phyloP scores from a whole-genome alignment of 2,888 invertebrate genomes.

The Drosophila melanosoma region DNA sequence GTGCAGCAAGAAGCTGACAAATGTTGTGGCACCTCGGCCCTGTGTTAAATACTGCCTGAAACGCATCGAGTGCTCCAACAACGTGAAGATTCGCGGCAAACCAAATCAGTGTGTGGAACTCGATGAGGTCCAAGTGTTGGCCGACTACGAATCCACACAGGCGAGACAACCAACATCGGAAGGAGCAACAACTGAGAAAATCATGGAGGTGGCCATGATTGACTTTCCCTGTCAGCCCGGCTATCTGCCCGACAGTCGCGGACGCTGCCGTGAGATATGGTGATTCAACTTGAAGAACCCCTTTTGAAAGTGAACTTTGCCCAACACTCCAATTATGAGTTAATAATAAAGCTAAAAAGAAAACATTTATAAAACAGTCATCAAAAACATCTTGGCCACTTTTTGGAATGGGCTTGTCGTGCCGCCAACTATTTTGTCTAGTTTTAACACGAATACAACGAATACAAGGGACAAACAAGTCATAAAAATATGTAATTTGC shows the following conservation, averaged over 20 bases:
- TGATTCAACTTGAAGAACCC: conserved; percentile 23
- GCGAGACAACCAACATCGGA: background rate
- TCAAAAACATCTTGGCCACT: conserved; percentile 15
- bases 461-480: conserved; percentile 38
- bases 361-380: conserved; percentile 9
- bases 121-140: conserved; percentile 66
- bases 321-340: conserved; percentile 7
- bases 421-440: conserved; percentile 64
- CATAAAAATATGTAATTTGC: conserved; percentile 66
- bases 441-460: conserved; percentile 44
- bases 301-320: background rate
- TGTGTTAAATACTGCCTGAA: conserved; percentile 81
- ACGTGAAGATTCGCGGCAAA: conserved; percentile 45
- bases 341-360: conserved; percentile 26
- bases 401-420: conserved; percentile 37
- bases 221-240: conserved; percentile 84
- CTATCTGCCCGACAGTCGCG: conserved; percentile 82
- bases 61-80: conserved; percentile 65
- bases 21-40: conserved; percentile 56
- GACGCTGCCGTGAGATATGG: conserved; percentile 83
- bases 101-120: conserved; percentile 75
- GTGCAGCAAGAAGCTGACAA: conserved; percentile 75
- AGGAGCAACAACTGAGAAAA: conserved; percentile 36
- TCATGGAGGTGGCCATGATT: conserved; percentile 82
- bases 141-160: conserved; percentile 34